Conservation (phyloP, 2,888 invertebrate genomes). For the Scaptomyza caliginosa region DNA sequence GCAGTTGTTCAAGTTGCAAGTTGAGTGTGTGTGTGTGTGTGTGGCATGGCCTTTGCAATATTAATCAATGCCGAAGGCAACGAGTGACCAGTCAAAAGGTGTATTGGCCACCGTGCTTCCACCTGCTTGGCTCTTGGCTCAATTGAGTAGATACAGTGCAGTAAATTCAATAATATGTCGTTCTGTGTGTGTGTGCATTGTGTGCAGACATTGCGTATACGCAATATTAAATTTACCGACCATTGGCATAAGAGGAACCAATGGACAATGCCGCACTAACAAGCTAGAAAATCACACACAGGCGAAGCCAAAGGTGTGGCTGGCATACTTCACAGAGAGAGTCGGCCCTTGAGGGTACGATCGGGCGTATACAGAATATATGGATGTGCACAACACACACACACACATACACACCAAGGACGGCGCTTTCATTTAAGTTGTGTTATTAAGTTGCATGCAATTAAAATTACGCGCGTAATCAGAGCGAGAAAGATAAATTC, state of each 20-base stretch:
- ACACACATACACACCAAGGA: not conserved
- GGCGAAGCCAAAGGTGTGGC: slow-evolving; percentile 39
- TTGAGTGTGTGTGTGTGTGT: slow-evolving; percentile 4
- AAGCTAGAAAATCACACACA: slow-evolving; percentile 8
- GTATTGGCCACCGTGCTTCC: slow-evolving; percentile 36
- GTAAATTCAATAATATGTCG: slow-evolving; percentile 41
- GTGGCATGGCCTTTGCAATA: slow-evolving; percentile 45
- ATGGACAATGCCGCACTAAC: slow-evolving; percentile 48
- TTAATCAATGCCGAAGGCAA: slow-evolving; percentile 55
- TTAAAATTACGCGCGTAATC: slow-evolving; percentile 79
- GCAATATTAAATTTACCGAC: slow-evolving; percentile 39
- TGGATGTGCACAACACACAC: not conserved
- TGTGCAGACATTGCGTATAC: slow-evolving; percentile 54
- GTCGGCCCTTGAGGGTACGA: slow-evolving; percentile 10
- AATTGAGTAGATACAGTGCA: slow-evolving; percentile 31
- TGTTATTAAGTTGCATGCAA: slow-evolving; percentile 77
- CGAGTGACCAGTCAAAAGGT: slow-evolving; percentile 44
- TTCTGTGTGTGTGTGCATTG: slow-evolving; percentile 16
- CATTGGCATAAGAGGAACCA: not conserved
- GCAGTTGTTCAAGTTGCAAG: slow-evolving; percentile 5
- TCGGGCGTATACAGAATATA: slow-evolving; percentile 6
- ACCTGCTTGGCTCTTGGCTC: slow-evolving; percentile 12
- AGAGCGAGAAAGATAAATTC: slow-evolving; percentile 79
- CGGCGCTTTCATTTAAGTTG: slow-evolving; percentile 46
- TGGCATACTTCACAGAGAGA: slow-evolving; percentile 24